These are phyloP conservation scores for Xestia rhomboidea DNA, from an alignment of 2,888 invertebrate genomes.

Conservation along the genomic window DNA sequence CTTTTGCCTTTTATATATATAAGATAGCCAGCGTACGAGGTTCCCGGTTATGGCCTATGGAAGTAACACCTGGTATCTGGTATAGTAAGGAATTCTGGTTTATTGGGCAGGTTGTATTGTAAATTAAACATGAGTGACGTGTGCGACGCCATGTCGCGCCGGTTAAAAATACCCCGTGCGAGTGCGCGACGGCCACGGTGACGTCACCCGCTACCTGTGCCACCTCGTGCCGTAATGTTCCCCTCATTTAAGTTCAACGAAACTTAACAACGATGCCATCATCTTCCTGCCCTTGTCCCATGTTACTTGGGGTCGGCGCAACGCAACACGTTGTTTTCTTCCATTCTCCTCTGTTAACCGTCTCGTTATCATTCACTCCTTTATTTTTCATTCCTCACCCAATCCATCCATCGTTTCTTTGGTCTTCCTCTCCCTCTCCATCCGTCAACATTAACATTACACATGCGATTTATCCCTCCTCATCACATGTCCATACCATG, in stretches of 20 bases:
- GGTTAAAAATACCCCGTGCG: slow-evolving; percentile 70
- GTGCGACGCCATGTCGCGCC: slow-evolving; percentile 63
- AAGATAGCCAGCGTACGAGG: background rate
- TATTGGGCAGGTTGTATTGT: slow-evolving; percentile 51
- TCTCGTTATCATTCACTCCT: no score
- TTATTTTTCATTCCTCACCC: no score
- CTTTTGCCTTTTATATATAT: no score
- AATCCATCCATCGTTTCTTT: no score
- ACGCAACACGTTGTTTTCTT: no score
- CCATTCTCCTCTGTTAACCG: no score
- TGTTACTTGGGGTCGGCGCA: no score
- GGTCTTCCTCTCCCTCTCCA: no score
- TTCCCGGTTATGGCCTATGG: background rate
- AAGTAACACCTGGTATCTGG: slow-evolving; percentile 24
- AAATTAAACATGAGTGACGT: slow-evolving; percentile 66
- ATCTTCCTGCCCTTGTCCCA: no score
- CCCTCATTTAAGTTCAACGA: slow-evolving; percentile 35
- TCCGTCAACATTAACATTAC: no score
- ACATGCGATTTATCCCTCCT: no score
- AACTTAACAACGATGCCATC: slow-evolving; percentile 22
- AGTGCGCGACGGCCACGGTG: slow-evolving; percentile 58
- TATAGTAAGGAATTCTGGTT: slow-evolving; percentile 11
- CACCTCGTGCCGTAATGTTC: slow-evolving; percentile 20
- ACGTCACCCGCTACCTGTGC: slow-evolving; percentile 61
- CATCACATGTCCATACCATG: no score